phyloP scores from a whole-genome alignment of 2,888 invertebrate species.

The Gibbula magus region DNA sequence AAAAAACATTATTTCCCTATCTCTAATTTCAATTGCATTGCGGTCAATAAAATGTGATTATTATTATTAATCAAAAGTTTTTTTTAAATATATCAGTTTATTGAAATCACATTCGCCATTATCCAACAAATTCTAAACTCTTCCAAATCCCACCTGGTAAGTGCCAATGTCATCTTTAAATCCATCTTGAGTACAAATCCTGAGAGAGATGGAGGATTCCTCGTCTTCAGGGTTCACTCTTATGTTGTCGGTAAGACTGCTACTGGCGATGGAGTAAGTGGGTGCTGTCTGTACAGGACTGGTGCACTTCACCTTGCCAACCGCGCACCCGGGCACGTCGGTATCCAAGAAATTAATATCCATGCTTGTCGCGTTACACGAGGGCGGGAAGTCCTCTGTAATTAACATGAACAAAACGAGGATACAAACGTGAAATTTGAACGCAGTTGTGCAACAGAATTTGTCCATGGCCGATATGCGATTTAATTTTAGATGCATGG shows the following conservation, averaged over 20 bases:
- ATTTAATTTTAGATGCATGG: too few species aligned
- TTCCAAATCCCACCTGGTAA: not conserved
- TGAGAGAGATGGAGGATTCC: not conserved
- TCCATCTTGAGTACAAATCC: not conserved
- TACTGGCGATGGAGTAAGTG: not conserved
- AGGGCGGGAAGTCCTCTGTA: slow-evolving; percentile 2
- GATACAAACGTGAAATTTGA: too few species aligned
- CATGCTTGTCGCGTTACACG: not conserved
- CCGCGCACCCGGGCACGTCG: not conserved
- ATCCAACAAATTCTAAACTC: too few species aligned
- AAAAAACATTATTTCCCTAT: too few species aligned
- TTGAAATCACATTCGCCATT: too few species aligned
- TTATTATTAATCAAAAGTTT: too few species aligned
- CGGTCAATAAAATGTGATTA: too few species aligned
- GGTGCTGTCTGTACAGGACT: not conserved
- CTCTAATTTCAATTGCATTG: too few species aligned
- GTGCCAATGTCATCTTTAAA: not conserved
- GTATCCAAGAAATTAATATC: not conserved
- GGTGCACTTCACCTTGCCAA: not conserved
- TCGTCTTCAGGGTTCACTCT: not conserved
- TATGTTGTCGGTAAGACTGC: not conserved
- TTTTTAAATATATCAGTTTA: too few species aligned
- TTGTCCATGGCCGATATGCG: too few species aligned
- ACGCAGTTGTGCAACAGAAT: too few species aligned
- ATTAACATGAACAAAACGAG: not conserved